Evolutionary conservation across 2,888 invertebrate genomes (phyloP), one percentile per base, ranked within the genome.

Genomic region (Phrixothrix hirtus): DNA sequence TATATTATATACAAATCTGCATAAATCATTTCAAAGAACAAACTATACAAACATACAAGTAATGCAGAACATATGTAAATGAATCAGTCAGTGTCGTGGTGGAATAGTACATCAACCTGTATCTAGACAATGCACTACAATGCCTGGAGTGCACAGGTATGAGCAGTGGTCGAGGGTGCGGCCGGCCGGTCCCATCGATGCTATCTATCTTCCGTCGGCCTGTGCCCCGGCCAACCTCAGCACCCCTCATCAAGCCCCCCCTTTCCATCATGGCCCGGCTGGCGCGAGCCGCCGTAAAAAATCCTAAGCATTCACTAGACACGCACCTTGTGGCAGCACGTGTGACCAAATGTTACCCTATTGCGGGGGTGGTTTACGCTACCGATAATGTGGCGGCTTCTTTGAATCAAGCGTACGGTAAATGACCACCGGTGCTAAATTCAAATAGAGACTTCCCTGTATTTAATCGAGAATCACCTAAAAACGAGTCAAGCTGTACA

Each of bases 131-230:
- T 63, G 62, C 62, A 63, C 56, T 57, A 63, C 59, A 61, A 64
- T 61, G 60, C 60, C 59, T 57, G 60, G 59, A 60, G 63, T 63
- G 59, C 59, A 64, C 55, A 60, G 58, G 62, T 60, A 64, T 61
- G 59, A 62, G 63, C 60, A 59, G 61, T 61, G 61, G 61, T 59
- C 57, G 62, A 67, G 68, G 68, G 68, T 68, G 68, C 68, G 68
- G 68, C 68, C 54, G 57, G 66, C 66, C 67, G 62, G 68, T 68
- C 67, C 66, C 65, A 66, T 57, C 64, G 68, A 68, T 68, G 67
- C 66, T 68, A 68, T 68, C 68, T 67, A 61, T 68, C 67, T 68
- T 68, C 65, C 66, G 64, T 66, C 64, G 63, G 63, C 52, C 59
- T 52, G 59, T 55, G 47, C 54, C 60, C 56, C 60, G 58, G 47